phyloP scores from a whole-genome alignment of 2,113 vertebrate genomes.

The Leucoraja erinaceus region DNA sequence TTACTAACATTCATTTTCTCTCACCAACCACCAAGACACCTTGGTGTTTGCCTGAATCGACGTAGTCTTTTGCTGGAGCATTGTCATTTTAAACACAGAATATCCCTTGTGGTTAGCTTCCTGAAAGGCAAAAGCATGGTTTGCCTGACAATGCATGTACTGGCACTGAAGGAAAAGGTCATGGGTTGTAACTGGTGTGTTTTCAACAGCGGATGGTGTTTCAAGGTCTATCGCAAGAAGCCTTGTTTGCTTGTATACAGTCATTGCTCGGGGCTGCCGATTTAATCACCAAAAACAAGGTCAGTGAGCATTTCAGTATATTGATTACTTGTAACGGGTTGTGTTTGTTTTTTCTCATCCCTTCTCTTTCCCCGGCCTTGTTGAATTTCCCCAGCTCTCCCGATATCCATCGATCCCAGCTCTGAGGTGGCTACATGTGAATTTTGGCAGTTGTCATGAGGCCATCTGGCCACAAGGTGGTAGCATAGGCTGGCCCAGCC shows the following conservation, averaged over 20 bases:
- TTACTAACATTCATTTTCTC: neutral
- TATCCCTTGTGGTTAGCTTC: neutral
- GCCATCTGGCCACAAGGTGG: neutral
- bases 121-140: neutral
- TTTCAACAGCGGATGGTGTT: conserved; percentile 83
- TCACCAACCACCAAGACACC: neutral
- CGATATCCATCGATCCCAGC: neutral
- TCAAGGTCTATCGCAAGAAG: conserved; percentile 95
- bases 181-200: conserved; percentile 34
- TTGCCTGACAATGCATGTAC: neutral
- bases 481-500: neutral
- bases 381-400: neutral
- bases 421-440: neutral
- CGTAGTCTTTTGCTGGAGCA: neutral
- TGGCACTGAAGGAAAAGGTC: neutral
- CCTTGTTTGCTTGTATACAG: conserved; percentile 90
- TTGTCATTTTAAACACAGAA: neutral
- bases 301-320: conserved; percentile 51
- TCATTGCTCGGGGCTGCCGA: conserved; percentile 88
- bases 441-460: neutral
- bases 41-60: neutral
- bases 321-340: neutral
- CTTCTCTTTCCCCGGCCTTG: neutral
- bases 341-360: neutral
- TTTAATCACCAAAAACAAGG: conserved; percentile 91